phyloP scores from a whole-genome alignment of 2,888 invertebrate genomes.

The Clostera curtula region DNA sequence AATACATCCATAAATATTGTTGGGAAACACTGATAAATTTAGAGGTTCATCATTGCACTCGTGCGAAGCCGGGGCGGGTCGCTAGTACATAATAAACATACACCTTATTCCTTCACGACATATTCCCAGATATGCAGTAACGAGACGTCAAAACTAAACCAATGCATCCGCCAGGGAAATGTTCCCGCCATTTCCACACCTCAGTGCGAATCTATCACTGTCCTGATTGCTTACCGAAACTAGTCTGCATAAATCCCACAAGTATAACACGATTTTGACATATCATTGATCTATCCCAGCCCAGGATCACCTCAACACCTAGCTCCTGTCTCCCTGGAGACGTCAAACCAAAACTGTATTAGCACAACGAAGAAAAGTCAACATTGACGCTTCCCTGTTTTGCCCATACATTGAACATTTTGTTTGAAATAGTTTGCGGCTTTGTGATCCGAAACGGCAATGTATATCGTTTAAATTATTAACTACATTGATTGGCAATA shows the following conservation, averaged over 20 bases:
- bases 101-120: too few species aligned
- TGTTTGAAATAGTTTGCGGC: fast-evolving
- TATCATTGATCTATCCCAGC: constrained; percentile 65
- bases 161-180: constrained; percentile 30
- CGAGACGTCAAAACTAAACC: constrained; percentile 23
- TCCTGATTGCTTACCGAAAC: constrained; percentile 49
- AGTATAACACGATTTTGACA: constrained; percentile 68
- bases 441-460: constrained; percentile 8
- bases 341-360: constrained; percentile 36
- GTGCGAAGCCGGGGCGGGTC: too few species aligned
- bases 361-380: constrained; percentile 19
- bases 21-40: too few species aligned
- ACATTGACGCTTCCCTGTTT: neutral
- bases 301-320: constrained; percentile 62
- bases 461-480: constrained; percentile 15
- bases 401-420: constrained; percentile 14
- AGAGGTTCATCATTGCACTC: too few species aligned
- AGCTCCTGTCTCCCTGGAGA: constrained; percentile 43
- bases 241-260: constrained; percentile 58
- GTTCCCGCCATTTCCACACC: constrained; percentile 24
- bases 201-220: constrained; percentile 58
- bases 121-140: constrained; percentile 15
- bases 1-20: too few species aligned
- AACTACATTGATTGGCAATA: constrained; percentile 11
- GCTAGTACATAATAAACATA: too few species aligned